phyloP scores from a whole-genome alignment of 2,113 vertebrate species.

The Dasyurus viverrinus region DNA sequence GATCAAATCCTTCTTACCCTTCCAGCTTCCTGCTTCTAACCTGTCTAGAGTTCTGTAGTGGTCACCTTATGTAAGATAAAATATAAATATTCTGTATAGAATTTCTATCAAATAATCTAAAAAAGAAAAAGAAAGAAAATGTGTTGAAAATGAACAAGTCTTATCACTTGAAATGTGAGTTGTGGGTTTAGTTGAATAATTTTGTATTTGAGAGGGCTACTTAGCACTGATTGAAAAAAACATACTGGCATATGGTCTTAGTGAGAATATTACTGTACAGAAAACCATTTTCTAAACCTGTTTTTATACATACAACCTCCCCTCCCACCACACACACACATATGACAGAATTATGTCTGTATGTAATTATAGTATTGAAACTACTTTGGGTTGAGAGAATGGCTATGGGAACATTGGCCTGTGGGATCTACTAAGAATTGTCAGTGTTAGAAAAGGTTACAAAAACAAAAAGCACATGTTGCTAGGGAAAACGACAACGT shows the following conservation, averaged over 20 bases:
- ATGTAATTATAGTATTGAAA: neutral
- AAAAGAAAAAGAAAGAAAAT: constrained; percentile 29
- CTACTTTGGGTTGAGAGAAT: neutral
- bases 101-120: constrained; percentile 71
- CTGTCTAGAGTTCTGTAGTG: constrained; percentile 61
- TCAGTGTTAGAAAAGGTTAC: neutral
- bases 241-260: neutral
- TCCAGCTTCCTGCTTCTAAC: constrained; percentile 50
- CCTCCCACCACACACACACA: no score
- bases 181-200: neutral
- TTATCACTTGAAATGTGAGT: neutral
- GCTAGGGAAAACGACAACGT: neutral
- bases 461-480: neutral
- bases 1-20: constrained; percentile 19
- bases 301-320: no score
- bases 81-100: constrained; percentile 70
- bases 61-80: constrained; percentile 64
- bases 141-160: constrained; percentile 49
- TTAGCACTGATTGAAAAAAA: neutral
- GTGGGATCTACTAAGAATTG: neutral
- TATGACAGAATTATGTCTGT: neutral
- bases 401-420: neutral
- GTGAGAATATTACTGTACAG: neutral
- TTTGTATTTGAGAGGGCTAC: neutral
- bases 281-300: neutral